phyloP scores from a whole-genome alignment of 2,888 invertebrate genomes.

The Dione vanillae region DNA sequence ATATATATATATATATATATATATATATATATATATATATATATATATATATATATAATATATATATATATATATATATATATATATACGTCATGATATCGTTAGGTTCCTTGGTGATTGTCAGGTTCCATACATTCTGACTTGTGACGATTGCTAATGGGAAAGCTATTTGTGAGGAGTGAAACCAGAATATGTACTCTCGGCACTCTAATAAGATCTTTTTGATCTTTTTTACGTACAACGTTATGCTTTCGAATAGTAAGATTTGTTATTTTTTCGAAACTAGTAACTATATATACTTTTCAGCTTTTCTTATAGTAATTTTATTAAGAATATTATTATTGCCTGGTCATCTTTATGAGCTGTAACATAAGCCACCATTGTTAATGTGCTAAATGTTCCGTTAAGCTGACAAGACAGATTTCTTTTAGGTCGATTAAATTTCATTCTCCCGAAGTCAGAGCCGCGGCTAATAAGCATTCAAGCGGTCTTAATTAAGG shows the following conservation, averaged over 20 bases:
- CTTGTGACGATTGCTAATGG: slow-evolving; percentile 56
- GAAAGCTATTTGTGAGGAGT: slow-evolving; percentile 67
- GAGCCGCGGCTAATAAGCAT: slow-evolving; percentile 70
- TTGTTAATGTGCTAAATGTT: slow-evolving; percentile 60
- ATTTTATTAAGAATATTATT: not conserved
- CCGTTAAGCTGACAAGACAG: slow-evolving; percentile 60
- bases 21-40: too few relatives aligned
- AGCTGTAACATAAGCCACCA: not conserved
- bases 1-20: too few relatives aligned
- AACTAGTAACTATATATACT: not conserved
- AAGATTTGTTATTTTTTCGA: slow-evolving; percentile 4
- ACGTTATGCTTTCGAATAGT: slow-evolving; percentile 31
- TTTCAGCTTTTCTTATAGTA: not conserved
- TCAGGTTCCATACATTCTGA: slow-evolving; percentile 34
- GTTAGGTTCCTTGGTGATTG: slow-evolving; percentile 24
- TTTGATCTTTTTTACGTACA: slow-evolving; percentile 47
- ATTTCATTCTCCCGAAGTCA: slow-evolving; percentile 61
- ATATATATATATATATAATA: too few relatives aligned
- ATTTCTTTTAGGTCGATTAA: slow-evolving; percentile 63
- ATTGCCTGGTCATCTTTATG: not conserved
- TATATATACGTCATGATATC: not conserved
- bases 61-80: too few relatives aligned
- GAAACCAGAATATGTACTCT: slow-evolving; percentile 51
- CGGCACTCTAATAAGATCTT: slow-evolving; percentile 52
- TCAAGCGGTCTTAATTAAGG: slow-evolving; percentile 73